A percentile compares a stretch with the other conserved stretches of the same genome.
These are phyloP conservation scores for Ethmia dodecea DNA, from an alignment of 2,888 invertebrate genomes.

Conservation along the genomic window DNA sequence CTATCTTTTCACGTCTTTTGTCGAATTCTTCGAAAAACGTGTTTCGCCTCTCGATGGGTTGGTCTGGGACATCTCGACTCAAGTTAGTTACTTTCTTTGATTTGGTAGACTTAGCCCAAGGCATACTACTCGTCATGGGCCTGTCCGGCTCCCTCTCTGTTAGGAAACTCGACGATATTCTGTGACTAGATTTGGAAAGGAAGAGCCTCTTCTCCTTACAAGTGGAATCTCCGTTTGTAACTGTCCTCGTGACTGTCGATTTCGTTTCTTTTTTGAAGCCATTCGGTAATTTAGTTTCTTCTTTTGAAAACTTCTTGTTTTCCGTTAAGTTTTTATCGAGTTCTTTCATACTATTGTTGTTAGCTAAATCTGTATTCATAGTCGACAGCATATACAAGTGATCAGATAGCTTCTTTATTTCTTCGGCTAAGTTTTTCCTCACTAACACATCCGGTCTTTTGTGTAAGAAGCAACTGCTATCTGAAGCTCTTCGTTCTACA, in stretches of 20 bases:
- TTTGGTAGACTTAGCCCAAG: constrained; percentile 73
- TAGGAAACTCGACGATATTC: constrained; percentile 55
- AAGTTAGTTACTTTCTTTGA: constrained; percentile 82
- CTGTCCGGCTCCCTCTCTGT: constrained; percentile 56
- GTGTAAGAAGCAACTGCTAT: constrained; percentile 83
- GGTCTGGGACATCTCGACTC: constrained; percentile 85
- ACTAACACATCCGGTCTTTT: constrained; percentile 80
- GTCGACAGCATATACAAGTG: constrained; percentile 85
- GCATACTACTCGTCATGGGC: constrained; percentile 72
- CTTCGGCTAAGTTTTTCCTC: constrained; percentile 85
- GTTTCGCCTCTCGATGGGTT: constrained; percentile 76
- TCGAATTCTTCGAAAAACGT: constrained; percentile 72
- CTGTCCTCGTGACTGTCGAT: constrained; percentile 40
- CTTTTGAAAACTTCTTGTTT: constrained; percentile 43
- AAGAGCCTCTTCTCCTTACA: constrained; percentile 51
- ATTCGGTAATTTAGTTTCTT: constrained; percentile 51
- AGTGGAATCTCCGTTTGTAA: constrained; percentile 52
- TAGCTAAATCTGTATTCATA: constrained; percentile 77
- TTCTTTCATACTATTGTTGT: constrained; percentile 62
- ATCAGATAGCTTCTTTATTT: constrained; percentile 89
- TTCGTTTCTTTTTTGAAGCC: constrained; percentile 55
- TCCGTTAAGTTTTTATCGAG: constrained; percentile 59
- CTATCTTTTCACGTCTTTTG: constrained; percentile 61
- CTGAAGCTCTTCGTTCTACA: constrained; percentile 86
- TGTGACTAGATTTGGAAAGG: constrained; percentile 62